Base-by-base conservation (phyloP, 2,888 invertebrate species). In the Automeris io region DNA sequence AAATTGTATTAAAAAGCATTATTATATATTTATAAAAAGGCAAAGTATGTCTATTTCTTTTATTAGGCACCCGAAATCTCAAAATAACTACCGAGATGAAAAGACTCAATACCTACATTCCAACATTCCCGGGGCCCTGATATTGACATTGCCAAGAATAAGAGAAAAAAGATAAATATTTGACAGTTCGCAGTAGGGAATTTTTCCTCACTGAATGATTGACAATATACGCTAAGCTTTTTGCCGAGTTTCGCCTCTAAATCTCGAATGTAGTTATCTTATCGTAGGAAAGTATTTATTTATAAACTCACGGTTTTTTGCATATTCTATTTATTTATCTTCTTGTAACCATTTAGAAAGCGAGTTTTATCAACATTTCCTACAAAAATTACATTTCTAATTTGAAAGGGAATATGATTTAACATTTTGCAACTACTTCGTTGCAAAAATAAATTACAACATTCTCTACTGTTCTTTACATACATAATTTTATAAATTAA, bases 61-160 rank as follows among this genome's bases (percentile, higher is more conserved):
- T 61, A 69, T 63, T 60, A 61, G 21, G 24, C 61, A 54, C 53
- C 48, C 47, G 55, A 57, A 69, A 60, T 65, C 61, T 52, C 52
- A 53, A 61, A 75, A 72, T 65, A 70, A 58, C 60, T 64, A 53
- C 43, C 52, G 53, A 61, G 43, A 55, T 49, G 59, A 65, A 61
- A 68, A 60, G 62, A 65, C 64, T 73, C 59, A 63, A 67, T 72
- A 61, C 64, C 61, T 60, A 67, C 64, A 72, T 70, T 61, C 64
- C 61, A 46, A 53, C 61, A 61, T 67, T 67, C 62, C 50, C 49
- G 51, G 46, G 50, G 50, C 59, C 47, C 56, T 50, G 57, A 69
- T 73, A 78, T 76, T 74, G 74, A 70, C 70, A 70, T 72, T 62
- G 57, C 62, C 51, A 61, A 52, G 53, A 63, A 62, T 61, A 62